phyloP scores from a whole-genome alignment of 2,888 invertebrate species.

The Sipha maydis region DNA sequence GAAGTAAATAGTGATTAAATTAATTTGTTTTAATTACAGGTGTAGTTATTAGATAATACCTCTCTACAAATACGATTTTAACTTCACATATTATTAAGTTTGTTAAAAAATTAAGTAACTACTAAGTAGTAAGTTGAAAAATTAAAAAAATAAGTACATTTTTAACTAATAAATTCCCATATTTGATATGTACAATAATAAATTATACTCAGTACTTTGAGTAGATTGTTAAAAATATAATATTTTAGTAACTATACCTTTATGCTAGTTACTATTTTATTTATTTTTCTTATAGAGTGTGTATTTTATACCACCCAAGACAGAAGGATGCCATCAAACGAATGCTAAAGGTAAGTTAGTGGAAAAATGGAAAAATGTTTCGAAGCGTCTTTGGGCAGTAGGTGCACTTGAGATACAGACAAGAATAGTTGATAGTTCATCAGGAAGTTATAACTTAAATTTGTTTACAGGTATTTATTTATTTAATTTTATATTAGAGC shows the following conservation, averaged over 20 bases:
- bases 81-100: too few relatives aligned
- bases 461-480: conserved; percentile 5
- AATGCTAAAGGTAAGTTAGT: neutral
- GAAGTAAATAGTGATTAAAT: too few relatives aligned
- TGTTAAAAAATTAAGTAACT: neutral
- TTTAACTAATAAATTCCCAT: too few relatives aligned
- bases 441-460: neutral
- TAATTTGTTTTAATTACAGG: too few relatives aligned
- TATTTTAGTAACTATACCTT: too few relatives aligned
- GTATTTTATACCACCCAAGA: neutral
- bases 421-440: neutral
- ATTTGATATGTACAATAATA: too few relatives aligned
- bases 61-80: too few relatives aligned
- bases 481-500: neutral
- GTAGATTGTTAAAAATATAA: too few relatives aligned
- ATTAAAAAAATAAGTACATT: too few relatives aligned
- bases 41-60: too few relatives aligned
- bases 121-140: neutral
- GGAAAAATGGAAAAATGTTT: conserved; percentile 7
- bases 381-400: neutral
- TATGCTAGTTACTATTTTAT: neutral
- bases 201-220: too few relatives aligned
- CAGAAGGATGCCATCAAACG: neutral
- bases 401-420: conserved; percentile 17
- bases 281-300: conserved; percentile 8